Conservation (phyloP, 1,140 invertebrate species). For the Charaxes varanes region DNA sequence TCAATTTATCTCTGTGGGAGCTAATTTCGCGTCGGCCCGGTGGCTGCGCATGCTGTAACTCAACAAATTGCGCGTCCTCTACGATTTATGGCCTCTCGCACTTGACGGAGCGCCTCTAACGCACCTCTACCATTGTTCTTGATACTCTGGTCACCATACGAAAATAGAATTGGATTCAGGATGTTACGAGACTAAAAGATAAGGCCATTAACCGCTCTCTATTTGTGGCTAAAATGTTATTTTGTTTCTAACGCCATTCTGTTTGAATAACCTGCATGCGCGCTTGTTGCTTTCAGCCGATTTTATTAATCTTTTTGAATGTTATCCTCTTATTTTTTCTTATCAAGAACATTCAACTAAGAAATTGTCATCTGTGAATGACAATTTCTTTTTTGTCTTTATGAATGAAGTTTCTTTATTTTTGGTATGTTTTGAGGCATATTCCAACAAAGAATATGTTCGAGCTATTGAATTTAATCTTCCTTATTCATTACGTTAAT, state of each 20-base stretch:
- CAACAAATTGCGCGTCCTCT: constrained; percentile 70
- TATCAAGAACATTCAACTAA: no score
- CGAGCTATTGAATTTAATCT: no score
- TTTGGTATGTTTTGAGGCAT: no score
- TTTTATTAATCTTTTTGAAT: no score
- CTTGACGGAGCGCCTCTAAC: constrained; percentile 62
- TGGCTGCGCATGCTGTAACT: constrained; percentile 72
- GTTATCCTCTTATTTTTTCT: no score
- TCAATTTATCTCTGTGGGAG: constrained; percentile 71
- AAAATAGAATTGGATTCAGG: constrained; percentile 48
- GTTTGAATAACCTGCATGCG: neutral
- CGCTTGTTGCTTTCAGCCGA: neutral
- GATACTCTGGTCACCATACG: constrained; percentile 40
- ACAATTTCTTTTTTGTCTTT: no score
- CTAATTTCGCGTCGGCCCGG: constrained; percentile 70
- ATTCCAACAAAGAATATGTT: no score
- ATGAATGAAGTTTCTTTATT: no score
- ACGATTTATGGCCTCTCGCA: constrained; percentile 62
- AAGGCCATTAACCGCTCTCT: constrained; percentile 9
- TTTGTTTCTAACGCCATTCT: no score
- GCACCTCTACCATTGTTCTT: constrained; percentile 66
- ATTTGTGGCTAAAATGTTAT: constrained; percentile 1
- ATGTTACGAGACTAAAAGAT: constrained; percentile 24
- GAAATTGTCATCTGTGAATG: no score
- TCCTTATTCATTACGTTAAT: no score